Evolutionary conservation across 2,113 vertebrate species (phyloP).

Genomic region (Arizona elegans): DNA sequence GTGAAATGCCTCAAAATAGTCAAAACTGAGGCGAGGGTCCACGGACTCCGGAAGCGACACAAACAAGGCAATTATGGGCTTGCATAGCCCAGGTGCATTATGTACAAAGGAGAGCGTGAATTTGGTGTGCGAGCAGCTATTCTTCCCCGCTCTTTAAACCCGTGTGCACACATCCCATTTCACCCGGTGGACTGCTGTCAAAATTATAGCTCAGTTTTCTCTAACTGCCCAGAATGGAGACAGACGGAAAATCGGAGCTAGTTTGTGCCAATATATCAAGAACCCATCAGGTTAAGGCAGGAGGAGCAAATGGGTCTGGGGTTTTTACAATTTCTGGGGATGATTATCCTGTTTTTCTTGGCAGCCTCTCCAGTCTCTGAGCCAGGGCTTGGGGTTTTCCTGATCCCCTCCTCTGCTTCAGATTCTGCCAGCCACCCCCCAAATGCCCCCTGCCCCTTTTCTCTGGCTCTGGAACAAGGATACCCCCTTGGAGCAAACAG

Average conservation of each 20-base stretch:
- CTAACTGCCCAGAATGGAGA: background rate
- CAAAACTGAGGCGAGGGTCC: background rate
- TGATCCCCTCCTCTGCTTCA: background rate
- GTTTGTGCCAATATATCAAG: background rate
- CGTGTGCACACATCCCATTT: background rate
- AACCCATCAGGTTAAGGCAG: background rate
- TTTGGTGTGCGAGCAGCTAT: background rate
- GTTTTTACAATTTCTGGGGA: background rate
- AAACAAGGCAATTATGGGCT: background rate
- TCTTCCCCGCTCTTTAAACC: background rate
- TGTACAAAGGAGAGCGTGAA: background rate
- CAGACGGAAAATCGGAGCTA: background rate
- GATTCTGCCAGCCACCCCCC: background rate
- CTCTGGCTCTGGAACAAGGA: background rate
- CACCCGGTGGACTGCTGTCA: background rate
- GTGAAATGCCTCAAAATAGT: background rate
- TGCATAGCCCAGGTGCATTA: background rate
- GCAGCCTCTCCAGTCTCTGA: background rate
- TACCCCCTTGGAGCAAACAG: background rate
- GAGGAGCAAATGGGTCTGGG: background rate
- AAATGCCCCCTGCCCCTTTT: background rate
- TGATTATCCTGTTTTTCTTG: background rate
- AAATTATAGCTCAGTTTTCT: background rate
- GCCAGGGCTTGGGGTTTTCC: background rate
- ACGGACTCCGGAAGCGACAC: background rate